These are phyloP conservation scores for Erpetoichthys calabaricus DNA, from an alignment of 2,797 vertebrate species.

Conservation along the genomic window DNA sequence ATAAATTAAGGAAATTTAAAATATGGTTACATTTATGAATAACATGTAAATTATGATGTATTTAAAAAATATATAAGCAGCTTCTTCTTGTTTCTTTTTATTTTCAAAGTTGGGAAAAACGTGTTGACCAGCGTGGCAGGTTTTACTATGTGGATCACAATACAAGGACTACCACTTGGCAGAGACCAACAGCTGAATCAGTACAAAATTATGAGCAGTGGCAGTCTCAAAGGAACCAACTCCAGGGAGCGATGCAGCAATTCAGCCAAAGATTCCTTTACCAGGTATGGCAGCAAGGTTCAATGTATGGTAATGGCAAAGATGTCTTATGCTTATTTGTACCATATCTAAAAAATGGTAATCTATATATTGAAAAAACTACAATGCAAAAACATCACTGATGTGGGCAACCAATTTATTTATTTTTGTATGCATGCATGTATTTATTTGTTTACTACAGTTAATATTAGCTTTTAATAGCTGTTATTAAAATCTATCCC, in stretches of 20 bases:
- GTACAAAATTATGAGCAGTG: constrained; percentile 94
- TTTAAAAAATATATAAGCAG: neutral
- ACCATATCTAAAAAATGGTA: too few relatives aligned
- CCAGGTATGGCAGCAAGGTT: constrained; percentile 54
- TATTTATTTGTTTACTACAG: too few relatives aligned
- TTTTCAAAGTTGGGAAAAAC: constrained; percentile 80
- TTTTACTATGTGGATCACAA: constrained; percentile 97
- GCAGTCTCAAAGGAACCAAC: constrained; percentile 88
- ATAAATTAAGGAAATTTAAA: neutral
- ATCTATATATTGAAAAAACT: too few relatives aligned
- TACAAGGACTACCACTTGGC: constrained; percentile 93
- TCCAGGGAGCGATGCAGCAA: constrained; percentile 95
- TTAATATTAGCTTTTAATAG: too few relatives aligned
- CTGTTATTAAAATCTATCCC: too few relatives aligned
- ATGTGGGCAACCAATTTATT: too few relatives aligned
- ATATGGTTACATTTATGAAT: neutral
- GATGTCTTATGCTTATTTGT: too few relatives aligned
- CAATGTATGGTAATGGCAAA: too few relatives aligned
- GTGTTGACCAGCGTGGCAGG: constrained; percentile 81
- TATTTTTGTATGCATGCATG: too few relatives aligned
- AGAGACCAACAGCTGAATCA: constrained; percentile 85
- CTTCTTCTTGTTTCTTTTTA: neutral
- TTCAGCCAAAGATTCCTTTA: constrained; percentile 97
- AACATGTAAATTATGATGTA: neutral
- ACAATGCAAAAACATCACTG: too few relatives aligned